Evolutionary conservation across 2,797 vertebrate species (phyloP).

Genomic region (Sphenodon punctatus): DNA sequence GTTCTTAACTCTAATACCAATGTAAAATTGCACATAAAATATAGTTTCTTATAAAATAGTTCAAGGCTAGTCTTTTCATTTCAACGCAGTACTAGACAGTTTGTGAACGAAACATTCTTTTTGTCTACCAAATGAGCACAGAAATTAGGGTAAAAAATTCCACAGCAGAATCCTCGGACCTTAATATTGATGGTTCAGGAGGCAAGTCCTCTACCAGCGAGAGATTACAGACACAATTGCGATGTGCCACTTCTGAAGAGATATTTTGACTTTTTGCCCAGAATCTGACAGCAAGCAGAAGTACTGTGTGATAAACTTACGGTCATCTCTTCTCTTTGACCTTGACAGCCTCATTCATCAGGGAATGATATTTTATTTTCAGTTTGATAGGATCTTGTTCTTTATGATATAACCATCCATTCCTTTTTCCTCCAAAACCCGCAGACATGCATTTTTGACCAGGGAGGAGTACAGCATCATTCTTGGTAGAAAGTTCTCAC

Average conservation of each 20-base stretch:
- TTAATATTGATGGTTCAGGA: background rate
- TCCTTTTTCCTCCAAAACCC: background rate
- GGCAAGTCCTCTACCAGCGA: background rate
- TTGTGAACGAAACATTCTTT: background rate
- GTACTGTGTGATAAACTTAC: background rate
- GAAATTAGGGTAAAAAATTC: background rate
- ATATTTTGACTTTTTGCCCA: background rate
- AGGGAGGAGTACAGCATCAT: background rate
- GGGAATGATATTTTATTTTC: too few relatives aligned
- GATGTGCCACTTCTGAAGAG: background rate
- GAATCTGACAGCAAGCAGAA: background rate
- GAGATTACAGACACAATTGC: background rate
- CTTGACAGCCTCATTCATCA: background rate
- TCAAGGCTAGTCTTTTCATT: background rate
- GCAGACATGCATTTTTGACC: background rate
- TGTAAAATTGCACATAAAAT: background rate
- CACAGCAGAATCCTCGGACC: background rate
- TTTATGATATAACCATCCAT: background rate
- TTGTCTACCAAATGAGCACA: background rate
- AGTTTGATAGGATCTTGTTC: background rate
- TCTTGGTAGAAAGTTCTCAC: background rate
- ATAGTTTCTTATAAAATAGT: background rate
- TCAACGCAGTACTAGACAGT: background rate
- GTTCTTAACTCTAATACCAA: too few relatives aligned
- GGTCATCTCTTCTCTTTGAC: background rate